phyloP scores from a whole-genome alignment of 2,797 vertebrate species.

The Anomalospiza imberbis region DNA sequence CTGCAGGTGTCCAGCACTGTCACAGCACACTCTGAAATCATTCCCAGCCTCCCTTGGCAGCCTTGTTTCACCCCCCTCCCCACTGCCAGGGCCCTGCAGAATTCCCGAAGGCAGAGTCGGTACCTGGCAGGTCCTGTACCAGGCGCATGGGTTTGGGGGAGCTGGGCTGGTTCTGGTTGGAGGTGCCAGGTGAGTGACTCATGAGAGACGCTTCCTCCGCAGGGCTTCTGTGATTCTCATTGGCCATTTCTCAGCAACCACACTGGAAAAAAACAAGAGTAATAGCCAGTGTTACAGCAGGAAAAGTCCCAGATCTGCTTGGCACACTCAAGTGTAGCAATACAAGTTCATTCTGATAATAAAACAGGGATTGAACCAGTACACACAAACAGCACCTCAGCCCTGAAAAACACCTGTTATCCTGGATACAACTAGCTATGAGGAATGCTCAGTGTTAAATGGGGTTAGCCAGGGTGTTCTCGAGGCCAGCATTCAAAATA shows the following conservation, averaged over 20 bases:
- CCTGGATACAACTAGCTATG: not conserved
- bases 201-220: slow-evolving; percentile 85
- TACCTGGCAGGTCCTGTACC: slow-evolving; percentile 94
- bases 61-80: rapidly evolving
- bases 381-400: not conserved
- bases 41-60: not conserved
- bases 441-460: not conserved
- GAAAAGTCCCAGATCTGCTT: not conserved
- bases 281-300: not conserved
- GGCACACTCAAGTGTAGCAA: not conserved
- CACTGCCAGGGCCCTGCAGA: not conserved
- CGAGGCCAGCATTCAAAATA: not conserved
- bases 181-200: slow-evolving; percentile 85
- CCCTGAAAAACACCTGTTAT: not conserved
- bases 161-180: slow-evolving; percentile 85
- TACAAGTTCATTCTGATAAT: not conserved
- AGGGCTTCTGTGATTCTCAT: slow-evolving; percentile 88
- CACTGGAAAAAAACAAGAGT: slow-evolving; percentile 55
- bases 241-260: slow-evolving; percentile 88
- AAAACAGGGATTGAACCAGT: not conserved
- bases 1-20: not conserved
- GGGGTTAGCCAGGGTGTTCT: not conserved
- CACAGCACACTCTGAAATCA: not conserved
- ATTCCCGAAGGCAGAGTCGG: rapidly evolving
- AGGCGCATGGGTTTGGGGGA: slow-evolving; percentile 87